phyloP scores from a whole-genome alignment of 2,797 vertebrate genomes.

The Microctenopoma stevenorrisi region DNA sequence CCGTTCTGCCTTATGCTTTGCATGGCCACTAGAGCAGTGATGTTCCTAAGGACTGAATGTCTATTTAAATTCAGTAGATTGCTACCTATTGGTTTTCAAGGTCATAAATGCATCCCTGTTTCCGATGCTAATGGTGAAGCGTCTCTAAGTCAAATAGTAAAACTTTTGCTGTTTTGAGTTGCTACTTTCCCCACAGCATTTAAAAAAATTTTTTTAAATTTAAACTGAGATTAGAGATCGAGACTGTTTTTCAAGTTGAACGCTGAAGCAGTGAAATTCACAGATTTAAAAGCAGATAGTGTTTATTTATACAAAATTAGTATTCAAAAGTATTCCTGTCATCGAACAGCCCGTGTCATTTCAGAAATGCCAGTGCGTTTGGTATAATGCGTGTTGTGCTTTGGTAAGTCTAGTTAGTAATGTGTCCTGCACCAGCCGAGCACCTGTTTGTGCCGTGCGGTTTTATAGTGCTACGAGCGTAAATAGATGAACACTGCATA shows the following conservation, averaged over 20 bases:
- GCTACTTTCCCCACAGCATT: background rate
- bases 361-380: slow-evolving; percentile 17
- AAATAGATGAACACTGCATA: slow-evolving; percentile 55
- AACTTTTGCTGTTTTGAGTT: slow-evolving; percentile 16
- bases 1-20: slow-evolving; percentile 54
- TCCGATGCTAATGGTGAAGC: slow-evolving; percentile 16
- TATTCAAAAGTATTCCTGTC: slow-evolving; percentile 3
- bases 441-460: slow-evolving; percentile 48
- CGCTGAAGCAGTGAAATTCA: background rate
- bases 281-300: slow-evolving; percentile 14
- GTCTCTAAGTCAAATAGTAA: background rate
- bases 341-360: background rate
- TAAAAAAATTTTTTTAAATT: background rate
- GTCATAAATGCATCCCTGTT: slow-evolving; percentile 16
- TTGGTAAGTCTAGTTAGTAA: slow-evolving; percentile 29
- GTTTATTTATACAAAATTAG: slow-evolving; percentile 6
- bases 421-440: slow-evolving; percentile 54
- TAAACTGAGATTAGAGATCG: background rate
- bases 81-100: slow-evolving; percentile 16
- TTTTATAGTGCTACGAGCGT: slow-evolving; percentile 46
- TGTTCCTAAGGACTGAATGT: slow-evolving; percentile 33
- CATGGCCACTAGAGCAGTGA: slow-evolving; percentile 47
- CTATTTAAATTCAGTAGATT: slow-evolving; percentile 13
- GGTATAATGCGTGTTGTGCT: slow-evolving; percentile 31
- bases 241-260: slow-evolving; percentile 13